These are phyloP conservation scores for Tachysurus vachellii DNA, from an alignment of 2,113 vertebrate genomes.

Conservation along the genomic window DNA sequence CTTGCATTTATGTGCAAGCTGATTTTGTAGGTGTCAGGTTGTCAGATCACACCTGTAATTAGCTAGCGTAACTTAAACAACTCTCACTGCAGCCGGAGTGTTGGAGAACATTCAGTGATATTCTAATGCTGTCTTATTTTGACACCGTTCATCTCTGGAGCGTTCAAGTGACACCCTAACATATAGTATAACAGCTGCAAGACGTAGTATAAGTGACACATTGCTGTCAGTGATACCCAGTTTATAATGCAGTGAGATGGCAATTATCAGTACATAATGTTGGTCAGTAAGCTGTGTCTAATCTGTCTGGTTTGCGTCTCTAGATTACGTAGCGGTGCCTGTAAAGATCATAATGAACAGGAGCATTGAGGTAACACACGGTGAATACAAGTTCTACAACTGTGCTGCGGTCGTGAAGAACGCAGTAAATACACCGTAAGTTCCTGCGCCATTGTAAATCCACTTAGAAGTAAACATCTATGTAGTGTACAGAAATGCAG, in stretches of 20 bases:
- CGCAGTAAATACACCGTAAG: constrained; percentile 87
- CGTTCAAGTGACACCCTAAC: neutral
- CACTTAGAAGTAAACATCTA: neutral
- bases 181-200: neutral
- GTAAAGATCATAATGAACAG: constrained; percentile 69
- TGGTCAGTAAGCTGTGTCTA: neutral
- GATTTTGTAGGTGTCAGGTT: too few relatives aligned
- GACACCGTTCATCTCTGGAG: neutral
- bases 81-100: neutral
- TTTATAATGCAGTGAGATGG: neutral
- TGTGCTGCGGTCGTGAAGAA: constrained; percentile 84
- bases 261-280: neutral
- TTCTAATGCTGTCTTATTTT: neutral
- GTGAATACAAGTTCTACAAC: constrained; percentile 88
- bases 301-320: constrained; percentile 5
- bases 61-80: neutral
- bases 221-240: neutral
- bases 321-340: constrained; percentile 84
- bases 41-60: neutral
- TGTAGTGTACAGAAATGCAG: neutral
- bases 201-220: too few relatives aligned
- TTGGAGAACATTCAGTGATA: neutral
- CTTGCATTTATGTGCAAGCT: neutral
- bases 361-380: constrained; percentile 75
- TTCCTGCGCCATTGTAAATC: neutral